Evolutionary conservation across 2,113 vertebrate genomes (phyloP), one percentile per base, ranked within the genome.

Genomic region (human (Homo sapiens)): DNA sequence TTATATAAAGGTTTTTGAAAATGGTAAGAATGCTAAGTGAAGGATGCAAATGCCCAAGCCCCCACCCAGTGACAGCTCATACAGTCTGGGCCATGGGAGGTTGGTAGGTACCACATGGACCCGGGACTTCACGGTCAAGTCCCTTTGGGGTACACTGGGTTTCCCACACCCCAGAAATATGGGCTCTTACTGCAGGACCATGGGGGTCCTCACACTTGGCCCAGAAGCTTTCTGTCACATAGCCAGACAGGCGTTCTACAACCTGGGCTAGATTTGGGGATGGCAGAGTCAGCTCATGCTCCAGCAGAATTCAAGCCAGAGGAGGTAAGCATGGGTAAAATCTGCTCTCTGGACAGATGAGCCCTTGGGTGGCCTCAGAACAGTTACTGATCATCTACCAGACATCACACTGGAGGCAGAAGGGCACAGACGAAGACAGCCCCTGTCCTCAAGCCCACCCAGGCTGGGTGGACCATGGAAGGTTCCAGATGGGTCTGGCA

Each of bases 41-140:
- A 45, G 73, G 70, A 20, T 1, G 2, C 3, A 30, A 8, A 5
- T 8, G 45, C 32, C 85, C 73, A n/a, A 45, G 22, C 57, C 45
- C 45, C 45, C 8, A 9, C 45, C 9, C 30, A 0, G 2, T 7
- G 35, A 23, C 43, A 12, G 17, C 14, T 13, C 45, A 3, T 3
- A n/a, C 45, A 72, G 40, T 23, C 55, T 8, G 22, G n/a, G 88
- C 32, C 5, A 32, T 0, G 11, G 32, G 22, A 23, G 45, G 45
- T 1, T 17, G 25, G 70, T 1, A 14, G 30, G 57, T 14, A 1
- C 52, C 23, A 11, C 43, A 3, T 0, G 25, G 40, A 57, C 45
- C 6, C 10, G 13, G 40, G 55, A 75, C 35, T 1, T 43, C 22
- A 3, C 45, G 45, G 55, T n/a, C 18, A 7, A 22, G 40, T 12